Conservation (phyloP, 2,888 invertebrate genomes). For the Alitta virens region DNA sequence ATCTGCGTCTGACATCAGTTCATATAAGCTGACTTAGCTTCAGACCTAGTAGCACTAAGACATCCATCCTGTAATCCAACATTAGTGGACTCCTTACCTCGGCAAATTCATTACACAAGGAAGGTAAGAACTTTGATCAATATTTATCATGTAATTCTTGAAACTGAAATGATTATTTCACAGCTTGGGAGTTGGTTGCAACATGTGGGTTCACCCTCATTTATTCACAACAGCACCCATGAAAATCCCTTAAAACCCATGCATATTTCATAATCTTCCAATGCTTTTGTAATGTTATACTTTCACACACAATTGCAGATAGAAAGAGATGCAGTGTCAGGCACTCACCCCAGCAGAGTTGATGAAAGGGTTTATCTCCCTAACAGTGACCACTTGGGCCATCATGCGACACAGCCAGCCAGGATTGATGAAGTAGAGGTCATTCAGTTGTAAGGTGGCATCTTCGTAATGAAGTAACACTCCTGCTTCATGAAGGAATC, state of each 20-base stretch:
- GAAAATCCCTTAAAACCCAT: neutral
- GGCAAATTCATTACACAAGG: too few relatives aligned
- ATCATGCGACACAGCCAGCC: constrained; percentile 54
- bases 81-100: too few relatives aligned
- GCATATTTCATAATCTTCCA: too few relatives aligned
- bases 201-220: neutral
- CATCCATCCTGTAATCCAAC: too few relatives aligned
- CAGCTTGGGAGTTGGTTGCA: too few relatives aligned
- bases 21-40: too few relatives aligned
- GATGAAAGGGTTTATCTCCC: constrained; percentile 51
- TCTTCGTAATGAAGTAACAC: constrained; percentile 51
- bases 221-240: neutral
- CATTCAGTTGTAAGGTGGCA: constrained; percentile 40
- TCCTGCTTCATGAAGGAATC: constrained; percentile 49
- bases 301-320: neutral
- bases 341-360: constrained; percentile 41
- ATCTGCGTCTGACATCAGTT: too few relatives aligned
- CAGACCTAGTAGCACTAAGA: too few relatives aligned
- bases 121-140: too few relatives aligned
- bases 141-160: too few relatives aligned
- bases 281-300: too few relatives aligned
- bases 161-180: too few relatives aligned
- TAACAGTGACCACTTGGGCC: constrained; percentile 50
- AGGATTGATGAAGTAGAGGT: constrained; percentile 52
- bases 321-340: neutral